phyloP scores from a whole-genome alignment of 53 echinoderm and acorn worm species.

The Temnopleurus reevesii region DNA sequence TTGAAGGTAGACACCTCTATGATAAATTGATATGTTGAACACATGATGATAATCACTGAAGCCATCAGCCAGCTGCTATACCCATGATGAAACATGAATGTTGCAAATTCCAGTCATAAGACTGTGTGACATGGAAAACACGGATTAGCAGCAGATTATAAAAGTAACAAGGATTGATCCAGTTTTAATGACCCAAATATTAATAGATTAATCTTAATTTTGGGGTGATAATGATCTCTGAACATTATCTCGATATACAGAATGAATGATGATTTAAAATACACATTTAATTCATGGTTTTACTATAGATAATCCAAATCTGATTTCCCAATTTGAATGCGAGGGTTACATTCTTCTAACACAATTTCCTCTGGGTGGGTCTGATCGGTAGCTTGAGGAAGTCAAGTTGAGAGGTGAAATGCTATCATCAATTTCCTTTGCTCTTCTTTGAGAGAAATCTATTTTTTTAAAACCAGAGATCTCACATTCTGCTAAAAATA shows the following conservation, averaged over 20 bases:
- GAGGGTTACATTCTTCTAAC: neutral
- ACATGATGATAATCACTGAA: neutral
- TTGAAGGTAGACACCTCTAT: neutral
- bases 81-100: neutral
- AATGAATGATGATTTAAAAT: too few relatives aligned
- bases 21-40: neutral
- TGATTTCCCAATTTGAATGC: too few relatives aligned
- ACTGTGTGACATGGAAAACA: neutral
- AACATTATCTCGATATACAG: too few relatives aligned
- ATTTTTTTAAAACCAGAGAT: neutral
- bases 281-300: too few relatives aligned
- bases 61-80: too few relatives aligned
- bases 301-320: too few relatives aligned
- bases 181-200: too few relatives aligned
- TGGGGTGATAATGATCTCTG: too few relatives aligned
- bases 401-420: neutral
- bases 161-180: neutral
- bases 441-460: neutral
- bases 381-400: neutral
- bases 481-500: neutral
- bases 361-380: neutral
- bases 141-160: neutral
- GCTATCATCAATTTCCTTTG: slow-evolving; percentile 3
- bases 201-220: too few relatives aligned
- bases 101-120: neutral